Percentiles rank a stretch among this genome's conserved stretches.
Evolutionary conservation across 35 echinoderm and acorn worm genomes (phyloP).

Genomic region (Strongylocentrotus purpuratus): DNA sequence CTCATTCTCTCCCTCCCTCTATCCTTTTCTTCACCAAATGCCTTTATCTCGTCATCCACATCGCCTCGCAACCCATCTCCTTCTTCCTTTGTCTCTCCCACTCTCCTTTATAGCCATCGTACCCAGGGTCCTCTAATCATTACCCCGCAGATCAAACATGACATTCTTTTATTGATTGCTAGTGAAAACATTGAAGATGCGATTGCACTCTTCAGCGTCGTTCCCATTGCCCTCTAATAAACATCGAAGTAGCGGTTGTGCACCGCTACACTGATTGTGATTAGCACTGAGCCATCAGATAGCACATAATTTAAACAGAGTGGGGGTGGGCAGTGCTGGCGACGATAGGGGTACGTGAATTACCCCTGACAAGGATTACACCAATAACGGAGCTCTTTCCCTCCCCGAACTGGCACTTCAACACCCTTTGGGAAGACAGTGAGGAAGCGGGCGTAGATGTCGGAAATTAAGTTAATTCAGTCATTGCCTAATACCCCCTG

Average conservation of each 20-base stretch:
- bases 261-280: background rate
- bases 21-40: background rate
- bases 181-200: constrained; percentile 9
- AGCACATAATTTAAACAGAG: background rate
- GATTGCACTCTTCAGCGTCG: background rate
- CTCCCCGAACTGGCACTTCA: background rate
- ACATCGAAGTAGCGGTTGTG: background rate
- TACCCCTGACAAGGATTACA: constrained; percentile 9
- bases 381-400: background rate
- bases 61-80: background rate
- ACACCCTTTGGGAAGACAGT: background rate
- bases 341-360: background rate
- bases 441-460: constrained; percentile 24
- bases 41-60: too few relatives aligned
- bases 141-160: background rate
- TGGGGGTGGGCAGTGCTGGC: background rate
- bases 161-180: constrained; percentile 19
- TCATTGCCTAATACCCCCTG: background rate
- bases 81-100: background rate
- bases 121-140: background rate
- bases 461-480: constrained; percentile 35
- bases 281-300: background rate
- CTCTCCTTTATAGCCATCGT: background rate
- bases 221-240: background rate
- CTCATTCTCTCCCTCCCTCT: background rate